A percentile compares a stretch with the other conserved stretches of the same genome.
Conservation (phyloP, 1,140 invertebrate species). For the Littorina saxatilis region DNA sequence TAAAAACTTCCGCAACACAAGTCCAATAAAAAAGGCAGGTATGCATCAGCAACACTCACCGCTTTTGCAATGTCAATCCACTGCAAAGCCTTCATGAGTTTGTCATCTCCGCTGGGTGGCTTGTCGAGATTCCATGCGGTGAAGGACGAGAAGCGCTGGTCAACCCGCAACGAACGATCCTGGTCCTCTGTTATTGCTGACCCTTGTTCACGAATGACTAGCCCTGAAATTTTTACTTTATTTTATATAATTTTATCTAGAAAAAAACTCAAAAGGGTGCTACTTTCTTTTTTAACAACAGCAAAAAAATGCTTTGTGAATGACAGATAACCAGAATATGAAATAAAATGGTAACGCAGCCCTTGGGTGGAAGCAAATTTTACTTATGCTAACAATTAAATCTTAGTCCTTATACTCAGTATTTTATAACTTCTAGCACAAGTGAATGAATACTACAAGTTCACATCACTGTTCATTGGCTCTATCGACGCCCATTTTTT, state of each 20-base stretch:
- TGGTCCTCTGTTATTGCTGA: conserved; percentile 79
- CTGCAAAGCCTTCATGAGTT: conserved; percentile 81
- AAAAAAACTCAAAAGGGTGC: too few relatives aligned
- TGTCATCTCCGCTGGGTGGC: conserved; percentile 83
- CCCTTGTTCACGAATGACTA: conserved; percentile 82
- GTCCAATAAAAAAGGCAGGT: too few relatives aligned
- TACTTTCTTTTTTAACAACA: neutral
- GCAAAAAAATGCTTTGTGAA: neutral
- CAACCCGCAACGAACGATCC: conserved; percentile 81
- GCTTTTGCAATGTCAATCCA: conserved; percentile 87
- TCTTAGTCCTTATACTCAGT: too few relatives aligned
- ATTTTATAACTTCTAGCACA: too few relatives aligned
- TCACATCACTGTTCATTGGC: too few relatives aligned
- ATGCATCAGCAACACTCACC: conserved; percentile 77
- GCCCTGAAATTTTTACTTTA: too few relatives aligned
- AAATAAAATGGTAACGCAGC: neutral
- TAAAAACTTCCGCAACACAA: too few relatives aligned
- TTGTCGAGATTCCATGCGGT: conserved; percentile 89
- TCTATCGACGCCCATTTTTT: too few relatives aligned
- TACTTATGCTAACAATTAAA: too few relatives aligned
- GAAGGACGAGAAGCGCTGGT: conserved; percentile 81
- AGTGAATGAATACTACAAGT: too few relatives aligned
- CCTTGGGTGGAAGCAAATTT: too few relatives aligned
- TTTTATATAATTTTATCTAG: too few relatives aligned
- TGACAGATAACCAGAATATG: neutral